Conservation (phyloP, 2,797 vertebrate species). For the Betta splendens region DNA sequence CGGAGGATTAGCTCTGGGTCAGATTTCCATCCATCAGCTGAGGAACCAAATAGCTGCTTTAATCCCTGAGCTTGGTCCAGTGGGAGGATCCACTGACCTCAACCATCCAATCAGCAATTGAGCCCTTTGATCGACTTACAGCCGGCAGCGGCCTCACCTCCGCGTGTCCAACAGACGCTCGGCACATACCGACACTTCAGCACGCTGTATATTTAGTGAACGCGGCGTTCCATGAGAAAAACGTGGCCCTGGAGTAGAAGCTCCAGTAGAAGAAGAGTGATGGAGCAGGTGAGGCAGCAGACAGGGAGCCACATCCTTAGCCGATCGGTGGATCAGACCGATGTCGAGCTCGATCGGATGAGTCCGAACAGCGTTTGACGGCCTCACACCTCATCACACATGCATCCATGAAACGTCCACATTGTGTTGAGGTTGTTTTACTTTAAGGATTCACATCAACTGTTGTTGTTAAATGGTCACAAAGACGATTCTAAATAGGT, state of each 20-base stretch:
- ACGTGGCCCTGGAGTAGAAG: constrained; percentile 29
- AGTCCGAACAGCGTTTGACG: not conserved
- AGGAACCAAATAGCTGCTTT: constrained; percentile 75
- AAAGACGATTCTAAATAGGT: too few species aligned
- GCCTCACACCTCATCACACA: constrained; percentile 6
- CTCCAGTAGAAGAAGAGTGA: constrained; percentile 6
- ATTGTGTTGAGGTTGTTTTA: not conserved
- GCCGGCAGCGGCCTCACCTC: constrained; percentile 58
- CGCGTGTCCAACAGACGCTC: constrained; percentile 41
- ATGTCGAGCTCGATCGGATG: constrained; percentile 3
- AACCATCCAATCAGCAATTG: constrained; percentile 54
- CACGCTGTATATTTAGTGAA: constrained; percentile 67
- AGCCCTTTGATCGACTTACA: constrained; percentile 58
- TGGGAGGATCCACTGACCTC: constrained; percentile 52
- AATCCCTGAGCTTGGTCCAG: constrained; percentile 66
- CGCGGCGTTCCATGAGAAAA: constrained; percentile 32
- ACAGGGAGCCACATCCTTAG: not conserved
- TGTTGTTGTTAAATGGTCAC: too few species aligned
- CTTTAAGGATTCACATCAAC: too few species aligned
- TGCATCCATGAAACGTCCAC: constrained; percentile 5
- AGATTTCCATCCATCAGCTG: constrained; percentile 80
- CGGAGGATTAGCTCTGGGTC: constrained; percentile 77
- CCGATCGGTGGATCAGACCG: not conserved
- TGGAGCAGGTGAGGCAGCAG: not conserved
- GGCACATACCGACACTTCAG: constrained; percentile 55